Percentiles rank a stretch among this genome's conserved stretches.
Evolutionary conservation across 2,888 invertebrate species (phyloP).

Genomic region (Galerucella pusilla): DNA sequence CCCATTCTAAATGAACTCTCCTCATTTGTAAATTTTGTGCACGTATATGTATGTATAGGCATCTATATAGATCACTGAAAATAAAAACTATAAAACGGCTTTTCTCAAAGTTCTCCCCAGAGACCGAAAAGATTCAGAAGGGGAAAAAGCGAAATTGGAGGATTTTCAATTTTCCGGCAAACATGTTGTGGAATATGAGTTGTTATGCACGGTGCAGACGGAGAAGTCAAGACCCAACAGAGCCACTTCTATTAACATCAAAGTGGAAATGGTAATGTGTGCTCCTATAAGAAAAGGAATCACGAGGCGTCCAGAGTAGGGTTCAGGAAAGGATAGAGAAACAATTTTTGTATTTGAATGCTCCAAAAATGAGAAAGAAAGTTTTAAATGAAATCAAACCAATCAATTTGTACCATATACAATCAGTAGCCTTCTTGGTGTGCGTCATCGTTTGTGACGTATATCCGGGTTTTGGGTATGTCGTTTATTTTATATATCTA

Average conservation of each 20-base stretch:
- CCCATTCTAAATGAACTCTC: no score
- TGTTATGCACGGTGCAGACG: constrained; percentile 39
- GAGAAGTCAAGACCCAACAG: constrained; percentile 29
- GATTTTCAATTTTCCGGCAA: constrained; percentile 43
- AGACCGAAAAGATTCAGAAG: constrained; percentile 31
- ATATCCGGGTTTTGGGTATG: no score
- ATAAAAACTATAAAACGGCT: constrained; percentile 29
- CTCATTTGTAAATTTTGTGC: not conserved
- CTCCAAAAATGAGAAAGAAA: no score
- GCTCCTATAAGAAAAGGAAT: constrained; percentile 40
- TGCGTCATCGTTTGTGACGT: no score
- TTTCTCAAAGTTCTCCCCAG: constrained; percentile 30
- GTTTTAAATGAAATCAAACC: no score
- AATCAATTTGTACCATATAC: no score
- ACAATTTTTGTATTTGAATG: no score
- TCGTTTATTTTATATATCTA: no score
- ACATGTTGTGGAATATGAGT: constrained; percentile 46
- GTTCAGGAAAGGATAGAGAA: not conserved
- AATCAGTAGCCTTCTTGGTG: no score
- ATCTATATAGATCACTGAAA: constrained; percentile 25
- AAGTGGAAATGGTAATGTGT: constrained; percentile 46
- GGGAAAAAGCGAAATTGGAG: constrained; percentile 38
- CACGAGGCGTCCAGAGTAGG: constrained; percentile 1
- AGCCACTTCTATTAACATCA: constrained; percentile 45
- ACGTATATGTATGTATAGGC: constrained; percentile 7